Conservation (phyloP, 2,888 invertebrate genomes). For the Gymnocheta viridis region DNA sequence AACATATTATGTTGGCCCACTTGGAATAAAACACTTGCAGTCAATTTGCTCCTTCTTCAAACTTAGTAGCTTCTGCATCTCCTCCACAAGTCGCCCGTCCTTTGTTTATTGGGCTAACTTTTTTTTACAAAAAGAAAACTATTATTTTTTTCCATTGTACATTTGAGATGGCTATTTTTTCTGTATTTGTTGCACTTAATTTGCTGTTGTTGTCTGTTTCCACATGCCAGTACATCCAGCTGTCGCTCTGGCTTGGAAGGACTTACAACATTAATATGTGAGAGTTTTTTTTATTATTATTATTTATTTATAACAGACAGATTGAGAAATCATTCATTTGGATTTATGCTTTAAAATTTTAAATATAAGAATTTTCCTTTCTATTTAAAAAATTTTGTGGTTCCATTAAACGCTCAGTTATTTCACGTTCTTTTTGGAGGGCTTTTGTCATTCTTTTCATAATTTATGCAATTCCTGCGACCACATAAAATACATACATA, state of each 20-base stretch:
- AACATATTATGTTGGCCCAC: conserved; percentile 29
- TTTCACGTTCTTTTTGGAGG: no score
- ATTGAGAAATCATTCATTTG: neutral
- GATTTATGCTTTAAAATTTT: no score
- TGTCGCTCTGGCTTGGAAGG: conserved; percentile 4
- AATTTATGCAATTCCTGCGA: no score
- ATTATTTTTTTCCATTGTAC: neutral
- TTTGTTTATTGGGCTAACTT: conserved; percentile 44
- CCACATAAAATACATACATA: no score
- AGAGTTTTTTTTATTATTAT: neutral
- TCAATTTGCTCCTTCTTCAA: conserved; percentile 46
- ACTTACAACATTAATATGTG: conserved; percentile 21
- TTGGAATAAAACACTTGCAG: conserved; percentile 41
- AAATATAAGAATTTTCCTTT: no score
- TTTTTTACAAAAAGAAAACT: conserved; percentile 18
- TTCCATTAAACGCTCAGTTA: no score
- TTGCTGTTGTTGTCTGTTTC: conserved; percentile 27
- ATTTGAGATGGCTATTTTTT: conserved; percentile 11
- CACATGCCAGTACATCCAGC: conserved; percentile 34
- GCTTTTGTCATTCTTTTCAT: no score
- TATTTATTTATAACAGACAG: neutral
- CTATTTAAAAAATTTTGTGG: no score
- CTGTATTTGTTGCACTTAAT: neutral
- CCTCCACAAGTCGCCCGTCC: conserved; percentile 14
- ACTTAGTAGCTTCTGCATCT: conserved; percentile 7